A percentile compares a stretch with the other conserved stretches of the same genome.
phyloP scores from a whole-genome alignment of 2,797 vertebrate genomes.

The Trichosurus vulpecula region DNA sequence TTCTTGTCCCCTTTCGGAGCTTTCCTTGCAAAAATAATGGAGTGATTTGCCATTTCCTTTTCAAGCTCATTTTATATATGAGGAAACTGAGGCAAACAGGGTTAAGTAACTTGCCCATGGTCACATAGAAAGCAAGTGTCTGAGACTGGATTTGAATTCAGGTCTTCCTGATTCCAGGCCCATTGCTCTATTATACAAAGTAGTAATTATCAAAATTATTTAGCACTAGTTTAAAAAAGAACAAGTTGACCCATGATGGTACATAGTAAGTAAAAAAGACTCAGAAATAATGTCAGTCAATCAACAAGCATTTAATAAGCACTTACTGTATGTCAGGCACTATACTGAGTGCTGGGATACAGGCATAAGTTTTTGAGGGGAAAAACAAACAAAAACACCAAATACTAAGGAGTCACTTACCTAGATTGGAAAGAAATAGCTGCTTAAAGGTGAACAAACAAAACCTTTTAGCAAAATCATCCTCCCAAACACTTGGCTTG shows the following conservation, averaged over 20 bases:
- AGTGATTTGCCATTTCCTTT: too few relatives aligned
- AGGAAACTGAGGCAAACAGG: too few relatives aligned
- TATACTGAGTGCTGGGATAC: not conserved
- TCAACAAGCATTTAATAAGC: not conserved
- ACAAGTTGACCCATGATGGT: not conserved
- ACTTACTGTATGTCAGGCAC: not conserved
- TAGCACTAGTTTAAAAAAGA: not conserved
- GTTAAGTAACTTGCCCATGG: too few relatives aligned
- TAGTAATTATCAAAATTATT: not conserved
- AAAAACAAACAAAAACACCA: not conserved
- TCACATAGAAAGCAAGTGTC: too few relatives aligned
- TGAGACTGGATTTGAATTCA: too few relatives aligned
- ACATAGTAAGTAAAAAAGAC: not conserved
- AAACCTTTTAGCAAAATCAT: not conserved
- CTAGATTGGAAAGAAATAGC: not conserved
- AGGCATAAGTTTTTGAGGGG: not conserved
- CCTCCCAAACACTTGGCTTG: not conserved
- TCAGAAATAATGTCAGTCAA: not conserved
- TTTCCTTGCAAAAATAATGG: too few relatives aligned
- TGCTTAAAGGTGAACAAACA: not conserved
- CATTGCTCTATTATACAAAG: not conserved
- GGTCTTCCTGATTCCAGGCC: too few relatives aligned
- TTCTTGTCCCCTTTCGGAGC: too few relatives aligned
- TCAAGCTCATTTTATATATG: too few relatives aligned
- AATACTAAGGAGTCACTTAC: not conserved